Evolutionary conservation across 2,888 invertebrate genomes (phyloP), one percentile per base, ranked within the genome.

Genomic region (Tortrix viridana): DNA sequence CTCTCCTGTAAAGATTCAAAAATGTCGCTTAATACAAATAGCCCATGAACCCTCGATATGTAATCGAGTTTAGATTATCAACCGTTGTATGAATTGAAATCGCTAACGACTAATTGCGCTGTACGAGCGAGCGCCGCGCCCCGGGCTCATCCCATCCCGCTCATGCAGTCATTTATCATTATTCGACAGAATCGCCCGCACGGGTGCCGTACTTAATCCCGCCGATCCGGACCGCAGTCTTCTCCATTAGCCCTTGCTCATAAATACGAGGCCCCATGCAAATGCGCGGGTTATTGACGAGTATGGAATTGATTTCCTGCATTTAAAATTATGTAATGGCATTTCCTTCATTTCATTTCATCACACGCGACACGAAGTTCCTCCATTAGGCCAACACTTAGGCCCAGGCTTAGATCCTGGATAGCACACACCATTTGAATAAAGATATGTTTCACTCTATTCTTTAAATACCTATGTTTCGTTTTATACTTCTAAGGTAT

Each of bases 121-220:
- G 12, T 43, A 23, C 59, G 43, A 41, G 37, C 47, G 46, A 38
- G 14, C 5, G 46, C 20, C 46, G 46, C 47, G 37, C 65, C 32
- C 22, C 56, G 43, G 41, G 65, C 74, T 14, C 65, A 70, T 69
- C 74, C 76, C 70, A 76, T 75, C 80, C 82, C 81, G 78, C 78
- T 79, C 81, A 77, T 75, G 72, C 73, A 77, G 75, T 83, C 84
- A 88, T 89, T 84, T 85, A 88, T 90, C 87, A 88, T 87, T 86
- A 88, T 89, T 88, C 82, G 85, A 88, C 84, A 80, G 82, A 80
- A 84, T 84, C 80, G 78, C 77, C 76, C 75, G 73, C 74, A 79
- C 77, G 77, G 79, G 75, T 74, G 79, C 81, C 82, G 79, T 81
- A 79, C 81, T 82, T 79, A 76, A 82, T 80, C 78, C 77, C 71